These are phyloP conservation scores for Lacerta agilis DNA, from an alignment of 2,797 vertebrate species.

Conservation along the genomic window DNA sequence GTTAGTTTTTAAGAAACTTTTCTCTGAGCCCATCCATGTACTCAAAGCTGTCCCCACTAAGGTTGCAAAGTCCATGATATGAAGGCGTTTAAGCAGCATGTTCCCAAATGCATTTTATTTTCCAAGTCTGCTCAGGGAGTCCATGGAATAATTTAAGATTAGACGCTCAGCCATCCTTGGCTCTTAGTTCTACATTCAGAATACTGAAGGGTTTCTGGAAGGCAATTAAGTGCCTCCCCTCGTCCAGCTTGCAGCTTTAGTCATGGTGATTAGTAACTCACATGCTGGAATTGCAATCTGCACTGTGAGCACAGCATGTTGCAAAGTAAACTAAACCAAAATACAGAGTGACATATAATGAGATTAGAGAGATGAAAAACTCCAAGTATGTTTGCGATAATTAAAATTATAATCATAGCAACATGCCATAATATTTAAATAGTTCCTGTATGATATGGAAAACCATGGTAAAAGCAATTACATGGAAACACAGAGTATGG, in stretches of 20 bases:
- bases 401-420: conserved; percentile 23
- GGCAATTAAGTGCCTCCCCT: conserved; percentile 45
- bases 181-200: conserved; percentile 13
- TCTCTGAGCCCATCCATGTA: not conserved
- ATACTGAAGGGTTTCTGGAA: conserved; percentile 7
- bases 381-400: not conserved
- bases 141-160: conserved; percentile 30
- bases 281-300: not conserved
- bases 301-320: rapidly evolving
- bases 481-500: not conserved
- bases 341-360: conserved; percentile 2
- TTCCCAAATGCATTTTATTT: conserved; percentile 31
- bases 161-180: conserved; percentile 7
- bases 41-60: not conserved
- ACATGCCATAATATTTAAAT: not conserved
- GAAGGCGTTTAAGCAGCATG: conserved; percentile 7
- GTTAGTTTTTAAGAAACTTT: not conserved
- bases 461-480: not conserved
- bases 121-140: not conserved
- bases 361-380: conserved; percentile 9
- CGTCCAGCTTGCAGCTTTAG: conserved; percentile 16
- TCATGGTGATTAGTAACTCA: not conserved
- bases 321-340: conserved; percentile 19
- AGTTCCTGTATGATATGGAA: not conserved
- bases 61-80: not conserved